Base-by-base conservation (phyloP, 2,797 vertebrate species). In the Hippoglossus hippoglossus region DNA sequence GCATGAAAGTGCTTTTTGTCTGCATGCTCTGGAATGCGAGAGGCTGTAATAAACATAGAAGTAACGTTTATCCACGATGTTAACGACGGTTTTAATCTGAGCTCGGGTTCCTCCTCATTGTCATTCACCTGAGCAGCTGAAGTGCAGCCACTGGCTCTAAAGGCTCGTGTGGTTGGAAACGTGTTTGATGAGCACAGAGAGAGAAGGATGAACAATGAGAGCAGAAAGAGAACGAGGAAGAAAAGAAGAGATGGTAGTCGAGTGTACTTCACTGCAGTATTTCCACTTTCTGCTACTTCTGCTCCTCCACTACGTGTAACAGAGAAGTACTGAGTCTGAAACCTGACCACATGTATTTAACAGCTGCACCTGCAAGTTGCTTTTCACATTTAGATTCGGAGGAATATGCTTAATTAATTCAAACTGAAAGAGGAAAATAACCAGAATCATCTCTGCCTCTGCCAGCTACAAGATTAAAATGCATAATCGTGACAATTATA, bases 91-190 rank as follows among this genome's bases (percentile, higher is more conserved):
- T 73, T 77, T 81, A 53, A 81, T 82, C 60, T 70, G 67, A 67
- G 65, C 66, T 80, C 84, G 39, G 44, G 54, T 67, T 71, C 53
- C 24, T 64, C 19, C 73, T 88, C 78, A 82, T 89, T 85, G 56
- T 62, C 72, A 90, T 91, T 91, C 85, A 87, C 74, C 84, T 87
- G 71, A 52, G 74, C 55, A 59, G 73, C 83, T 51, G 36, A 39
- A 63, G 59, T 13, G 28, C 49, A 64, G 69, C 66, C 26, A 55
- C 46, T 13, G 71, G 51, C 62, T 68, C 56, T 25, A 18, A 50
- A 59, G 34, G 54, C 65, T 68, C 74, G 73, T 63, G 31, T 56
- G 54, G 52, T 77, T 21, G 16, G 47, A 19, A 6, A 11, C 58
- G 67, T n/a, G 68, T 67, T 74, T 67, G 52, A 73, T 65, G 44